These are phyloP conservation scores for Crambe crambe DNA, from an alignment of 37 sponge, comb jelly and placozoan genomes.

Conservation along the genomic window DNA sequence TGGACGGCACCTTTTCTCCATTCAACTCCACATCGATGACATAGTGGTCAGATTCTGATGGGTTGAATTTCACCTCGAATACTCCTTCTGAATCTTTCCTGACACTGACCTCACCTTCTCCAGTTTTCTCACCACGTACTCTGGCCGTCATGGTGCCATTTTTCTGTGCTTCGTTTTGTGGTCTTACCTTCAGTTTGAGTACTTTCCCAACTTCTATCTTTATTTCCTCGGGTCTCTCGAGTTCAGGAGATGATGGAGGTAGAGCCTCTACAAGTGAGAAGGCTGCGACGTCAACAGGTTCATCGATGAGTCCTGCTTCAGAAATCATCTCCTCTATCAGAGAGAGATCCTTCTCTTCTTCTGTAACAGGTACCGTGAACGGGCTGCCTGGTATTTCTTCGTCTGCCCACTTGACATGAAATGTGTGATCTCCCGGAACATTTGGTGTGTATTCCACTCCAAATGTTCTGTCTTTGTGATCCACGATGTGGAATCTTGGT, in stretches of 20 bases:
- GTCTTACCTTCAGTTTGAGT: conserved; percentile 26
- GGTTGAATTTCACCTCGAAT: conserved; percentile 41
- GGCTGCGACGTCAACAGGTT: not conserved
- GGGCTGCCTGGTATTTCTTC: conserved; percentile 63
- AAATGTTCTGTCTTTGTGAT: conserved; percentile 47
- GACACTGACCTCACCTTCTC: not conserved
- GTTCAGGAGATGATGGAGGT: not conserved
- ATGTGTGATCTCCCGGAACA: conserved; percentile 21
- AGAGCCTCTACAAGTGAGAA: not conserved
- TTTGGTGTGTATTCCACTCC: conserved; percentile 22
- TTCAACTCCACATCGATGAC: conserved; percentile 27
- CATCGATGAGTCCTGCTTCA: not conserved
- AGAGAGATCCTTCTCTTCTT: not conserved
- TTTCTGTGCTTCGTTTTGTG: conserved; percentile 5
- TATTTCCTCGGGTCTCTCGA: conserved; percentile 12
- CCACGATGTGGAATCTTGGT: not conserved
- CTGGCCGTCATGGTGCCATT: conserved; percentile 31
- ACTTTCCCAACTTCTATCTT: conserved; percentile 15
- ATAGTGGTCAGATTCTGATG: conserved; percentile 56
- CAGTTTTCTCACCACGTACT: conserved; percentile 47
- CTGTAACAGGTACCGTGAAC: conserved; percentile 30
- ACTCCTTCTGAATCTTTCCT: not conserved
- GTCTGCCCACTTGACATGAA: conserved; percentile 40
- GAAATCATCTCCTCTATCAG: not conserved
- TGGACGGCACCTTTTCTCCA: conserved; percentile 34